Conservation (phyloP, 2,888 invertebrate genomes). For the Thereva unica region DNA sequence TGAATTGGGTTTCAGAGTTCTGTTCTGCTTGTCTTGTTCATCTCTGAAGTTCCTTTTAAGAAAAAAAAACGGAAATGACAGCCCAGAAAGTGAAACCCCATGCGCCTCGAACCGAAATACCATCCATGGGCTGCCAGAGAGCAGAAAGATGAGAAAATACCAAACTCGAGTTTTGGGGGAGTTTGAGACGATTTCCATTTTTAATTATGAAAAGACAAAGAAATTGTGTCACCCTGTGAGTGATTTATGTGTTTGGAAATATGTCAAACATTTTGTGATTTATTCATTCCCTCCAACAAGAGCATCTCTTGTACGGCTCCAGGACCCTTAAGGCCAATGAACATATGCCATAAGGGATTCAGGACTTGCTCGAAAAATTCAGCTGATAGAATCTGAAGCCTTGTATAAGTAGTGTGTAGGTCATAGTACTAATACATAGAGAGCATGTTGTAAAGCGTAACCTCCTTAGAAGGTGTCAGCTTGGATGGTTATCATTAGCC, state of each 20-base stretch:
- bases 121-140: conserved; percentile 14
- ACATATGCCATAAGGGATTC: neutral
- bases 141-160: conserved; percentile 17
- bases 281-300: conserved; percentile 39
- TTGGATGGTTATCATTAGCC: conserved; percentile 20
- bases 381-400: no score
- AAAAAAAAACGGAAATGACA: conserved; percentile 54
- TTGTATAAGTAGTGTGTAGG: no score
- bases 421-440: no score
- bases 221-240: conserved; percentile 56
- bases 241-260: conserved; percentile 58
- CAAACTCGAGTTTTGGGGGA: conserved; percentile 19
- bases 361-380: no score
- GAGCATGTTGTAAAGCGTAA: no score
- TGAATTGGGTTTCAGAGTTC: conserved; percentile 35
- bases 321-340: neutral
- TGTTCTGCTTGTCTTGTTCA: conserved; percentile 42
- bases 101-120: conserved; percentile 42
- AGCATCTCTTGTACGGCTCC: neutral
- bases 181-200: conserved; percentile 44
- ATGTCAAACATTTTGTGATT: conserved; percentile 53
- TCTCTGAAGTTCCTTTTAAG: conserved; percentile 39
- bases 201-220: conserved; percentile 56
- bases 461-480: no score
- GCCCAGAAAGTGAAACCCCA: conserved; percentile 46